Conservation (phyloP, 2,888 invertebrate genomes). For the Pollenia angustigena region DNA sequence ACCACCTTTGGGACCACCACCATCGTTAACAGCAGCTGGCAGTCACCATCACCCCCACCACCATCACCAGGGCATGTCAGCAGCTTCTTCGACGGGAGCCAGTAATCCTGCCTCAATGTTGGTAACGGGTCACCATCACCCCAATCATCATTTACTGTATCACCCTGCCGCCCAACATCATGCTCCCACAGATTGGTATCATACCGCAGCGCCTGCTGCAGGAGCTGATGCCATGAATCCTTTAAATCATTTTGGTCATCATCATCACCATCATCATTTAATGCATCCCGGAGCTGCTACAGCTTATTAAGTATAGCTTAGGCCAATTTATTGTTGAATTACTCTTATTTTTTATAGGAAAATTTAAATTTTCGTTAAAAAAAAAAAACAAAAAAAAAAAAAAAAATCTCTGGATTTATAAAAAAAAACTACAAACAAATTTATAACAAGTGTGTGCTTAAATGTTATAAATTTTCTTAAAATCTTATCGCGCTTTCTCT, state of each 20-base stretch:
- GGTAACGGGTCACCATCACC: slow-evolving; percentile 81
- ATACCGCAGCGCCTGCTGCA: slow-evolving; percentile 82
- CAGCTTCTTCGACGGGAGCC: slow-evolving; percentile 77
- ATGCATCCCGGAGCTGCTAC: slow-evolving; percentile 90
- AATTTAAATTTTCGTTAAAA: slow-evolving; percentile 60
- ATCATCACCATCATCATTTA: slow-evolving; percentile 87
- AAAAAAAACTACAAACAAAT: slow-evolving; percentile 23
- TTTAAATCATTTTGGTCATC: slow-evolving; percentile 85
- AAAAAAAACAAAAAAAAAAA: slow-evolving; percentile 20
- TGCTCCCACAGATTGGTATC: slow-evolving; percentile 84
- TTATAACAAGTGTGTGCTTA: slow-evolving; percentile 40
- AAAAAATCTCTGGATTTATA: slow-evolving; percentile 30
- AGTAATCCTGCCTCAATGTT: slow-evolving; percentile 80
- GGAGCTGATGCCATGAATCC: slow-evolving; percentile 84
- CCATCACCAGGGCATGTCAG: slow-evolving; percentile 78
- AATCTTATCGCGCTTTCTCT: neutral
- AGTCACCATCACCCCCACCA: slow-evolving; percentile 76
- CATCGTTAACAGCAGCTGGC: slow-evolving; percentile 77
- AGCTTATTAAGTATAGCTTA: slow-evolving; percentile 87
- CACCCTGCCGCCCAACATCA: slow-evolving; percentile 84
- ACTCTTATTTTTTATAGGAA: slow-evolving; percentile 56
- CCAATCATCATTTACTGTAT: slow-evolving; percentile 82
- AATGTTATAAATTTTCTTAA: slow-evolving; percentile 34
- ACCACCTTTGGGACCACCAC: slow-evolving; percentile 82
- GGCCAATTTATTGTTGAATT: slow-evolving; percentile 62